Evolutionary conservation across 2,888 invertebrate genomes (phyloP).

Genomic region (Macrosiphum euphorbiae): DNA sequence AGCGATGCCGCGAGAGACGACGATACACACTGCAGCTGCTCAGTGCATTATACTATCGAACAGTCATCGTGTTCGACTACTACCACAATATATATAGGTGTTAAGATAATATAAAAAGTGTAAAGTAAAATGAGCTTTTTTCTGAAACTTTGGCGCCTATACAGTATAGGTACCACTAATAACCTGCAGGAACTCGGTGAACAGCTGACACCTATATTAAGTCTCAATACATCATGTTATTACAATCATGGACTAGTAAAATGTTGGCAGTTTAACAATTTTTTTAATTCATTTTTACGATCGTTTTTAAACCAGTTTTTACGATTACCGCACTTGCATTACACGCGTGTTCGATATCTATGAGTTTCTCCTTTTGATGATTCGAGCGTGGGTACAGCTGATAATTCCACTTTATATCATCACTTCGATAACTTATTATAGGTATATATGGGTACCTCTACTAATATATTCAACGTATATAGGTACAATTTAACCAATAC

Average conservation of each 20-base stretch:
- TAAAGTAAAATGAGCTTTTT: neutral
- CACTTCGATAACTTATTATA: neutral
- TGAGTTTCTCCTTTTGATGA: neutral
- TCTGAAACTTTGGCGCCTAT: neutral
- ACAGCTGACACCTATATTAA: neutral
- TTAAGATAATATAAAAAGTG: neutral
- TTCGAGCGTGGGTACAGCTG: neutral
- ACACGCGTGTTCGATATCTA: neutral
- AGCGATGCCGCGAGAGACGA: neutral
- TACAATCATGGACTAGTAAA: neutral
- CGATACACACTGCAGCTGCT: neutral
- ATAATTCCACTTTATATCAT: slow-evolving; percentile 20
- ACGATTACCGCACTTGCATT: neutral
- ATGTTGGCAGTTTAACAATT: neutral
- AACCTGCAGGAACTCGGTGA: neutral
- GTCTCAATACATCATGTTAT: neutral
- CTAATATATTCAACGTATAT: neutral
- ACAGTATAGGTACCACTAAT: neutral
- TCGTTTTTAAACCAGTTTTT: neutral
- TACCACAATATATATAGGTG: neutral
- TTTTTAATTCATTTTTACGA: neutral
- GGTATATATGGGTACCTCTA: neutral
- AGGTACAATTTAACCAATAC: neutral
- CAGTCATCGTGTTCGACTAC: neutral
- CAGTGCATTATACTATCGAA: neutral